Evolutionary conservation across 2,113 vertebrate species (phyloP).

Genomic region (Neodon shergylaensis): DNA sequence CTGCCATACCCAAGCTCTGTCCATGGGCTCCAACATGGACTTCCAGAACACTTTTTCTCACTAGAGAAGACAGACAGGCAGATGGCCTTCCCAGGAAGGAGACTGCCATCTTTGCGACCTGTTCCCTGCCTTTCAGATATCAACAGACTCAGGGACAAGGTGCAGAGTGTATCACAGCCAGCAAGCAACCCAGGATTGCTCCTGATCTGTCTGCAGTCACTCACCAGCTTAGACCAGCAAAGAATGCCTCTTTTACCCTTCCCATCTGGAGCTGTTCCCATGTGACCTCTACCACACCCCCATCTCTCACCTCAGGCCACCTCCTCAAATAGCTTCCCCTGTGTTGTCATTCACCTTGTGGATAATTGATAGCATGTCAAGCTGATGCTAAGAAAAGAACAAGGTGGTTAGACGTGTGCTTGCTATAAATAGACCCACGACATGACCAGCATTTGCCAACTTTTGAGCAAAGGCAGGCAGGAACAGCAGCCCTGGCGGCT

Average conservation of each 20-base stretch:
- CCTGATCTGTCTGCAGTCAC: not conserved
- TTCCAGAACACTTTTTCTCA: not conserved
- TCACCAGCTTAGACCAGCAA: not conserved
- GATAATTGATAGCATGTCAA: conserved; percentile 87
- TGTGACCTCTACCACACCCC: conserved; percentile 50
- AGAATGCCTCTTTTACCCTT: not conserved
- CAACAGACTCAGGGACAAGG: not conserved
- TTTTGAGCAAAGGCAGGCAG: conserved; percentile 77
- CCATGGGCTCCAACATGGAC: not conserved
- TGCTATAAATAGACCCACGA: conserved; percentile 88
- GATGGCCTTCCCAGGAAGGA: not conserved
- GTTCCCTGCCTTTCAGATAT: not conserved
- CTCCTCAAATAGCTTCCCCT: conserved; percentile 82
- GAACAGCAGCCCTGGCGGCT: not conserved
- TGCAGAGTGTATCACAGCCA: not conserved
- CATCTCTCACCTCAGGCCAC: conserved; percentile 71
- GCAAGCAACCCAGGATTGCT: not conserved
- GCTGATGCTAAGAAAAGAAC: conserved; percentile 87
- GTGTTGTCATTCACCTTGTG: conserved; percentile 84
- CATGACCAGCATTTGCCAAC: conserved; percentile 84
- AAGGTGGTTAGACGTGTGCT: conserved; percentile 83
- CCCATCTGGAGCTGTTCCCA: conserved; percentile 11
- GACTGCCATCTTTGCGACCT: not conserved
- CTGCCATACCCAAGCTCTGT: no score
- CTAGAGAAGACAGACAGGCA: not conserved